A percentile compares a stretch with the other conserved stretches of the same genome.
phyloP scores from a whole-genome alignment of 1,140 invertebrate genomes.

The Drosophila yakuba region DNA sequence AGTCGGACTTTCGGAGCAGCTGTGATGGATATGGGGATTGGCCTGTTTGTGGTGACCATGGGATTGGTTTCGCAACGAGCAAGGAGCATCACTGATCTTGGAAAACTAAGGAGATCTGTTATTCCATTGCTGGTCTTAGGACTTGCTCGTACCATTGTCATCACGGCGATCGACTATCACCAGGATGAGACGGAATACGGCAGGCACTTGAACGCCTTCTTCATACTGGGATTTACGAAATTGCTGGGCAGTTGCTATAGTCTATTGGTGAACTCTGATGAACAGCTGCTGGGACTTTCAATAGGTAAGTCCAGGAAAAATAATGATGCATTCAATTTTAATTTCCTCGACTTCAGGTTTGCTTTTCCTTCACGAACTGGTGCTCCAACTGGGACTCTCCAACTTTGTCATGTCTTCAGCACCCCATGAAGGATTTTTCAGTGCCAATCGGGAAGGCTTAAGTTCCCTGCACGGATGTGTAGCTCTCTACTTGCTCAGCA shows the following conservation, averaged over 20 bases:
- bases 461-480: conserved; percentile 93
- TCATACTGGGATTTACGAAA: conserved; percentile 94
- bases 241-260: conserved; percentile 86
- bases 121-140: conserved; percentile 90
- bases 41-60: conserved; percentile 94
- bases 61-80: conserved; percentile 88
- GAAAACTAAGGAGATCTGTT: conserved; percentile 80
- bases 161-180: conserved; percentile 91
- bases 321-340: neutral
- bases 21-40: conserved; percentile 98
- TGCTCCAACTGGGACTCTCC: conserved; percentile 88
- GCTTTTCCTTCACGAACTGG: conserved; percentile 89
- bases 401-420: conserved; percentile 89
- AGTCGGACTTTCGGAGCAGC: conserved; percentile 94
- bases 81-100: conserved; percentile 64
- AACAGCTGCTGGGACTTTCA: conserved; percentile 41
- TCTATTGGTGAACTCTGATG: conserved; percentile 28
- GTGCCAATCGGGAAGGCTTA: conserved; percentile 96
- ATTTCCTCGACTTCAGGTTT: conserved; percentile 74
- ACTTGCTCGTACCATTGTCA: conserved; percentile 87
- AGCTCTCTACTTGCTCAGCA: conserved; percentile 91
- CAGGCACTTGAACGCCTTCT: conserved; percentile 98
- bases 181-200: conserved; percentile 96
- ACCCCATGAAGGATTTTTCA: conserved; percentile 87
- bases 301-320: conserved; percentile 49